Evolutionary conservation across 2,113 vertebrate genomes (phyloP).

Genomic region (Bos indicus): DNA sequence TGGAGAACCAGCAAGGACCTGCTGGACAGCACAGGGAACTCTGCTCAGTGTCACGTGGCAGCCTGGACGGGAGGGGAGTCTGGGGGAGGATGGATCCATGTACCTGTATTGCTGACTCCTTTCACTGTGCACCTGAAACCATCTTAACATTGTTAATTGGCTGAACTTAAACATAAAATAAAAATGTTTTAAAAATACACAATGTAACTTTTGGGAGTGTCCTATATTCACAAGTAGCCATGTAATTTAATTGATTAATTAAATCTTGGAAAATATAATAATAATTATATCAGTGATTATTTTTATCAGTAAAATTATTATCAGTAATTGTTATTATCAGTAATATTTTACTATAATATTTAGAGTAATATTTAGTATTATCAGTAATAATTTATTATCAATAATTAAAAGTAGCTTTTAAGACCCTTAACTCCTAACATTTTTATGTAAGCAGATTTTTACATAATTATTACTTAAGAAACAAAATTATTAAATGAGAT

Average conservation of each 20-base stretch:
- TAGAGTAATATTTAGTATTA: too few species aligned
- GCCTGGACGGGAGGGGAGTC: neutral
- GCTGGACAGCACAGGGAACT: rapidly evolving
- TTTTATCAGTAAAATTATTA: neutral
- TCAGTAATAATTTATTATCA: neutral
- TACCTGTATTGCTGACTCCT: rapidly evolving
- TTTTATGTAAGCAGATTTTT: neutral
- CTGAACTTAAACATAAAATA: neutral
- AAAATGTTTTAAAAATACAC: neutral
- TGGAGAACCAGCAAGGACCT: neutral
- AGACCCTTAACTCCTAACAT: neutral
- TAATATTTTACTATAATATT: too few species aligned
- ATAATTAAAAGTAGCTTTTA: neutral
- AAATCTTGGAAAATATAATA: neutral
- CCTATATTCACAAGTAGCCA: neutral
- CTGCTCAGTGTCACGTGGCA: neutral
- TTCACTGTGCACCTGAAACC: neutral
- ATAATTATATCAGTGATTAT: neutral
- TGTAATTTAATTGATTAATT: neutral
- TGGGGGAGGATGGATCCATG: rapidly evolving
- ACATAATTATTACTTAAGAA: neutral
- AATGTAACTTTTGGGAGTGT: neutral
- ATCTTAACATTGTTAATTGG: neutral
- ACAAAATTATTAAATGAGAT: neutral
- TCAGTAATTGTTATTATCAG: neutral